Percentiles rank a stretch among this genome's conserved stretches.
Conservation (phyloP, 2,797 vertebrate genomes). For the Dendrocincla tyrannina region DNA sequence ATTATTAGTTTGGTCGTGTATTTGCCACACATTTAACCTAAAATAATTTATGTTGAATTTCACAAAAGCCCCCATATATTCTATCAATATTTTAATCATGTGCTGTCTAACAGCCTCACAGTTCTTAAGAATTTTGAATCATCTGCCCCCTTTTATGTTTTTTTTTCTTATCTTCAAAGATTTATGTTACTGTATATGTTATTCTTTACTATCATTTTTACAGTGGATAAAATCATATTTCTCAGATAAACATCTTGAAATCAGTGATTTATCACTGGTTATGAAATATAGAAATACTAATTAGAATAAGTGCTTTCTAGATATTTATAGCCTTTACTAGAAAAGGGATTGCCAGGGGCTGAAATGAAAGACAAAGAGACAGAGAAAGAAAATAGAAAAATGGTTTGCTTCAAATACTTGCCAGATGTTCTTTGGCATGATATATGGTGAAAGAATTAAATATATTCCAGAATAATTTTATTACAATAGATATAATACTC, state of each 20-base stretch:
- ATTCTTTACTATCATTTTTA: background rate
- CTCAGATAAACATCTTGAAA: background rate
- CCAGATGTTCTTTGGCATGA: background rate
- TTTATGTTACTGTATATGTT: background rate
- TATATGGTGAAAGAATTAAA: background rate
- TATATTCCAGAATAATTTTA: background rate
- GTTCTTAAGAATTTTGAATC: background rate
- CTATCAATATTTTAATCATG: background rate
- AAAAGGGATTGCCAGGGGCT: constrained; percentile 9
- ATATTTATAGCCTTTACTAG: constrained; percentile 54
- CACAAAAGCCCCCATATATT: background rate
- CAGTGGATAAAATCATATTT: background rate
- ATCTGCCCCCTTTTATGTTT: background rate
- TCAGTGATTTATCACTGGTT: background rate
- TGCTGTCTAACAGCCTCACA: background rate
- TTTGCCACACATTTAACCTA: background rate
- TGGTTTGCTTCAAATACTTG: background rate
- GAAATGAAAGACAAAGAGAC: background rate
- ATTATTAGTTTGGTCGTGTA: background rate
- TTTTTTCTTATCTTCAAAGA: background rate
- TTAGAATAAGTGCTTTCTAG: constrained; percentile 32
- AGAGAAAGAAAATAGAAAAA: background rate
- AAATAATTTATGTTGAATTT: background rate
- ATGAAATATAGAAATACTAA: constrained; percentile 3
- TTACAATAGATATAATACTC: background rate